These are phyloP conservation scores for Catagonus wagneri DNA, from an alignment of 2,113 vertebrate genomes.

Conservation along the genomic window DNA sequence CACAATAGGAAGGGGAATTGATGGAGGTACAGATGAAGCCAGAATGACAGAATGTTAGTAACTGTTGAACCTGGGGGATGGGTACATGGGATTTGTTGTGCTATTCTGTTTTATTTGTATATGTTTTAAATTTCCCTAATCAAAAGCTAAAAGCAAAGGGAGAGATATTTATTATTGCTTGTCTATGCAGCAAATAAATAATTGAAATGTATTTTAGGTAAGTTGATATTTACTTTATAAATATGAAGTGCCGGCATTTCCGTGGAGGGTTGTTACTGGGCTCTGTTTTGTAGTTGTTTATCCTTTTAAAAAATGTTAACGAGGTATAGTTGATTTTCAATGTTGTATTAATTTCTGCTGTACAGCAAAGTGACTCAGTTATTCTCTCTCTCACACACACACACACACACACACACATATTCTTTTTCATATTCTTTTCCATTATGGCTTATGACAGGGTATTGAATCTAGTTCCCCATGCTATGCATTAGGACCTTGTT, in stretches of 20 bases:
- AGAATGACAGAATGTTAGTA: background rate
- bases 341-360: no score
- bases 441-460: no score
- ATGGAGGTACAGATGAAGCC: background rate
- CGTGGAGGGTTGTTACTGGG: background rate
- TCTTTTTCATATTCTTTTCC: no score
- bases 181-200: constrained; percentile 37
- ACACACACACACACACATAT: no score
- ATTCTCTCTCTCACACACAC: no score
- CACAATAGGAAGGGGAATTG: background rate
- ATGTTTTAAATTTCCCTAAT: background rate
- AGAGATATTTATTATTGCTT: background rate
- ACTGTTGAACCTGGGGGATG: background rate
- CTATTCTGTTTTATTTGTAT: constrained; percentile 47
- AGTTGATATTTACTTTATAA: constrained; percentile 59
- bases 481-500: no score
- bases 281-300: background rate
- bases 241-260: constrained; percentile 64
- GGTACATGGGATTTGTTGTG: background rate
- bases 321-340: no score
- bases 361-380: no score
- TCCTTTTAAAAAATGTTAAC: no score
- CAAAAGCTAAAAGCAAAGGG: constrained; percentile 47
- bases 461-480: no score
- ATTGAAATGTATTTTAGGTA: constrained; percentile 33